Evolutionary conservation across 2,888 invertebrate genomes (phyloP).

Genomic region (Eristalinus aeneus): DNA sequence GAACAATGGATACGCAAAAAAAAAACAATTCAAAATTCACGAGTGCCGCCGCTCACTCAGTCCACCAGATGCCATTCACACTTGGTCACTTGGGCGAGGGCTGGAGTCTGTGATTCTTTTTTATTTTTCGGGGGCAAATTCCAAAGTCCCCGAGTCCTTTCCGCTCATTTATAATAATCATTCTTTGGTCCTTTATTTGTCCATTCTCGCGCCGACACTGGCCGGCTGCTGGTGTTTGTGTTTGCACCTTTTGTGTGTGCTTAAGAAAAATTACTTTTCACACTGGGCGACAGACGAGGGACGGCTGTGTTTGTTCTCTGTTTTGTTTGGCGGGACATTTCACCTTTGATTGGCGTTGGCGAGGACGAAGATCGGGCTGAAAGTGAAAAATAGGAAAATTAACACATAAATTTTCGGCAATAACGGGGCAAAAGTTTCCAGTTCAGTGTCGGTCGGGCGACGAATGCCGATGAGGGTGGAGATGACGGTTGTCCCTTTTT

Average conservation of each 20-base stretch:
- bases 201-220: constrained; percentile 18
- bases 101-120: background rate
- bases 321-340: background rate
- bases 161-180: constrained; percentile 68
- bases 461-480: background rate
- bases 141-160: background rate
- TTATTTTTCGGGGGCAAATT: constrained; percentile 9
- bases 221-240: constrained; percentile 55
- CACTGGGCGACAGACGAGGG: constrained; percentile 49
- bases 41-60: constrained; percentile 30
- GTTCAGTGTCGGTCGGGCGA: constrained; percentile 56
- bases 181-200: constrained; percentile 55
- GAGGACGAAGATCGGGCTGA: constrained; percentile 69
- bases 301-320: constrained; percentile 46
- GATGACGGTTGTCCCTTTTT: constrained; percentile 27
- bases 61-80: constrained; percentile 57
- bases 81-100: constrained; percentile 50
- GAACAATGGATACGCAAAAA: constrained; percentile 61
- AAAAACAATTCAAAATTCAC: constrained; percentile 15
- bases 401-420: constrained; percentile 79
- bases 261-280: constrained; percentile 73
- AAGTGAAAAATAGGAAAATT: constrained; percentile 74
- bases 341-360: constrained; percentile 47
- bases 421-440: constrained; percentile 46
- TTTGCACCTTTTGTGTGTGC: constrained; percentile 74